Evolutionary conservation across 2,888 invertebrate species (phyloP).

Genomic region (Oxytorus armatus): DNA sequence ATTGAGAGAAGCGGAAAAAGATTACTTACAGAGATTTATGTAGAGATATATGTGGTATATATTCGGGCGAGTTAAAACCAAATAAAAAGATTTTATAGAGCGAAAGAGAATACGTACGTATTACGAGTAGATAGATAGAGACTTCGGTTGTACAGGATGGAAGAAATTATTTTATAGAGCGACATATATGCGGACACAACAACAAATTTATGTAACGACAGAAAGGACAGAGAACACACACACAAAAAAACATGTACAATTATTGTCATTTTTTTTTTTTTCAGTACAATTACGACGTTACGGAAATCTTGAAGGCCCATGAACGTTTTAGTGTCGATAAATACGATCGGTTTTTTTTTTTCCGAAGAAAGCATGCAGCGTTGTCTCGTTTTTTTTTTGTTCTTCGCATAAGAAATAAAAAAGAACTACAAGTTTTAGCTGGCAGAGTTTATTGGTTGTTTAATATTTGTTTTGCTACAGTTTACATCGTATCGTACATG

Average conservation of each 20-base stretch:
- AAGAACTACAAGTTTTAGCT: not conserved
- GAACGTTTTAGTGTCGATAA: too few species aligned
- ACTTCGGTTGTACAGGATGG: slow-evolving; percentile 78
- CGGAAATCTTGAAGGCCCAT: not conserved
- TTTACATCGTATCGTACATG: not conserved
- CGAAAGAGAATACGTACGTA: slow-evolving; percentile 82
- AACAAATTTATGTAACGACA: slow-evolving; percentile 3
- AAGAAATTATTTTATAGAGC: slow-evolving; percentile 72
- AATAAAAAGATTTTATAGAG: slow-evolving; percentile 72
- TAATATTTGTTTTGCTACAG: slow-evolving; percentile 1
- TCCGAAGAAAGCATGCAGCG: slow-evolving; percentile 1
- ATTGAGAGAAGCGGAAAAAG: slow-evolving; percentile 43
- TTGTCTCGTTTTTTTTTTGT: not conserved
- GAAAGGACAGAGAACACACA: not conserved
- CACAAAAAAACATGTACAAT: slow-evolving; percentile 16
- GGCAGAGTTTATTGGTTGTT: slow-evolving; percentile 10
- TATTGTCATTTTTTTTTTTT: slow-evolving; percentile 16
- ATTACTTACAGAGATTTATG: not conserved
- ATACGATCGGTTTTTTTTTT: too few species aligned
- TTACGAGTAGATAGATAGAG: slow-evolving; percentile 80
- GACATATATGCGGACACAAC: slow-evolving; percentile 15
- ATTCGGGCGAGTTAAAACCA: too few species aligned
- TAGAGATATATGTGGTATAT: too few species aligned
- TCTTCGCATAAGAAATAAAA: not conserved
- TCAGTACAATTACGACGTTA: not conserved